Evolutionary conservation across 1,140 invertebrate species (phyloP), one percentile per base, ranked within the genome.

Genomic region (Bombus confusus): DNA sequence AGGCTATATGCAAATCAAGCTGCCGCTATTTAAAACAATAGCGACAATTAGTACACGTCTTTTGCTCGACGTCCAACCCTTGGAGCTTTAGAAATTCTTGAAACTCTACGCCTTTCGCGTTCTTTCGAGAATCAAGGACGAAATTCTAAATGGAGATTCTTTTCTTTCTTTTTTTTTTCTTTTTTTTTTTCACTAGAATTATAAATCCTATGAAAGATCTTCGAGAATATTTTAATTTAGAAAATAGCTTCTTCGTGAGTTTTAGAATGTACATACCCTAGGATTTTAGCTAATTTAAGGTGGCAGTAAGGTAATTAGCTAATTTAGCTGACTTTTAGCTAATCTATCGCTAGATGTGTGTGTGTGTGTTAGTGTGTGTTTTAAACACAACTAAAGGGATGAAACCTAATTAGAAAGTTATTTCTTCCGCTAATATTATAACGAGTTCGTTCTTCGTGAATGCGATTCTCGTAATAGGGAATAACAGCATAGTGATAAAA

Each of bases 21-120:
- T 12, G 34, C 22, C 62, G 68, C 47, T 57, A 80, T 57, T 57
- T 80, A 72, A 71, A 80, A 80, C 79, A 80, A 79, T 66, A 79
- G 62, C 77, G 62, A 76, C 52, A 64, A 66, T 79, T 66, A 79
- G 15, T 66, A 78, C 57, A 25, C n/a, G 59, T 62, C 59, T 18
- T n/a, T 41, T 25, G 34, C 25, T 34, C 37, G 59, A n/a, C 59
- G 62, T 79, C 62, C 77, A 34, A 43, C 10, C 43, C 62, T 79
- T 18, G 39, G 22, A 47, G 62, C 62, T 34, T 8, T 25, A 3
- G 10, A 25, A 13, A 47, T 31, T 18, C 52, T 15, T 12, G 0
- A 15, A 76, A 76, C 15, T 78, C 3, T 52, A 22, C 47, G 47
- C 0, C 47, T 52, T n/a, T 34, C 39, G 2, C 22, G 1, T 71